phyloP scores from a whole-genome alignment of 2,888 invertebrate species.

The Drosophila putrida region DNA sequence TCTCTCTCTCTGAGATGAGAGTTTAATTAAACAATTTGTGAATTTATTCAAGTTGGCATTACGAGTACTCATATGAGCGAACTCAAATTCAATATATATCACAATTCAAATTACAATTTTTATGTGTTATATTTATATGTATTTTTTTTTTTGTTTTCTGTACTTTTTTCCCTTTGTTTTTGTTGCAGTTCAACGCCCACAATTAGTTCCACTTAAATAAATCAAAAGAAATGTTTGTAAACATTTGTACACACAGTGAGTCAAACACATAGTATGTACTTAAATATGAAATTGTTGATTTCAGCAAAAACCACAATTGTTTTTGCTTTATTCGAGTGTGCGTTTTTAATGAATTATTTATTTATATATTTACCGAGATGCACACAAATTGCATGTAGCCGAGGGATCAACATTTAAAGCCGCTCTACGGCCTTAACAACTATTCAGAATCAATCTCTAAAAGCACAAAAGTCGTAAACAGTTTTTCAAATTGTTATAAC shows the following conservation, averaged over 20 bases:
- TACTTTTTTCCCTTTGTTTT: conserved; percentile 25
- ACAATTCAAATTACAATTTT: conserved; percentile 43
- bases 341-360: conserved; percentile 64
- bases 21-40: conserved; percentile 74
- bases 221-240: conserved; percentile 75
- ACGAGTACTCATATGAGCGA: conserved; percentile 21
- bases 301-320: conserved; percentile 62
- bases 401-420: conserved; percentile 36
- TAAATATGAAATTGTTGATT: conserved; percentile 40
- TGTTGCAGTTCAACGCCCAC: conserved; percentile 77
- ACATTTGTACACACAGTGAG: conserved; percentile 57
- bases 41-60: conserved; percentile 26
- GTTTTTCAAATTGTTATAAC: background rate
- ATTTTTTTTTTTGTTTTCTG: conserved; percentile 2
- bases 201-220: conserved; percentile 81
- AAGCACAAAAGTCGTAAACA: background rate
- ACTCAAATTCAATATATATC: conserved; percentile 37
- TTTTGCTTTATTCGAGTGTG: conserved; percentile 51
- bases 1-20: conserved; percentile 40
- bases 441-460: conserved; percentile 13
- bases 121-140: conserved; percentile 35
- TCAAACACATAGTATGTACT: conserved; percentile 17
- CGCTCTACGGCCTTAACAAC: conserved; percentile 3
- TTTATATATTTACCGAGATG: conserved; percentile 56
- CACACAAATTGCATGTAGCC: conserved; percentile 42